Percentiles rank a stretch among this genome's conserved stretches.
These are phyloP conservation scores for Peromyscus melanophrys DNA, from an alignment of 2,797 vertebrate genomes.

Conservation along the genomic window DNA sequence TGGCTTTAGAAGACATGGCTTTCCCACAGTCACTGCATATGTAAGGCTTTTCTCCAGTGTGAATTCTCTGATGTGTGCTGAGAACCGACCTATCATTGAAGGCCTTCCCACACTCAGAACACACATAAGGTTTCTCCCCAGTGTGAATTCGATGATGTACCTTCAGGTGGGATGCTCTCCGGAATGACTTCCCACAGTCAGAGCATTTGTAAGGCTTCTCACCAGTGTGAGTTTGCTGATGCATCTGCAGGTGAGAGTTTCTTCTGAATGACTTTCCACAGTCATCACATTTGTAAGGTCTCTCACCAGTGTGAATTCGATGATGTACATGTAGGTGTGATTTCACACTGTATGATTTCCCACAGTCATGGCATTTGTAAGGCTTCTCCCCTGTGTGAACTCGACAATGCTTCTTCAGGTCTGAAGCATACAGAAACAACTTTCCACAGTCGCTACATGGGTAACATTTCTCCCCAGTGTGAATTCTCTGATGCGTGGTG, in stretches of 20 bases:
- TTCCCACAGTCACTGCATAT: slow-evolving; percentile 74
- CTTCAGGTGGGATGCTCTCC: slow-evolving; percentile 74
- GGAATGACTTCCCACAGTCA: slow-evolving; percentile 81
- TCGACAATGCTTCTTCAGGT: slow-evolving; percentile 18
- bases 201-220: slow-evolving; percentile 78
- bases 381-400: slow-evolving; percentile 36
- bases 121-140: slow-evolving; percentile 15
- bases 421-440: slow-evolving; percentile 26
- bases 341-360: slow-evolving; percentile 23
- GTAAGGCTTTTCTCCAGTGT: slow-evolving; percentile 36
- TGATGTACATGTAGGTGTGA: background rate
- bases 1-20: slow-evolving; percentile 71
- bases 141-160: slow-evolving; percentile 69
- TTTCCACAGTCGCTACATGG: background rate
- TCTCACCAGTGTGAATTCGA: slow-evolving; percentile 10
- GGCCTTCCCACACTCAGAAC: slow-evolving; percentile 36
- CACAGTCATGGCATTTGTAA: slow-evolving; percentile 24
- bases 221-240: slow-evolving; percentile 71
- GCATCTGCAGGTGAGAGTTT: slow-evolving; percentile 7
- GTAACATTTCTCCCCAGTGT: background rate
- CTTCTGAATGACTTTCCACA: background rate
- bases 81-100: slow-evolving; percentile 1
- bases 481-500: background rate
- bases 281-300: background rate
- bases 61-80: background rate